Percentiles rank a stretch among this genome's conserved stretches.
These are phyloP conservation scores for Danio choprae DNA, from an alignment of 2,797 vertebrate species.

Conservation along the genomic window DNA sequence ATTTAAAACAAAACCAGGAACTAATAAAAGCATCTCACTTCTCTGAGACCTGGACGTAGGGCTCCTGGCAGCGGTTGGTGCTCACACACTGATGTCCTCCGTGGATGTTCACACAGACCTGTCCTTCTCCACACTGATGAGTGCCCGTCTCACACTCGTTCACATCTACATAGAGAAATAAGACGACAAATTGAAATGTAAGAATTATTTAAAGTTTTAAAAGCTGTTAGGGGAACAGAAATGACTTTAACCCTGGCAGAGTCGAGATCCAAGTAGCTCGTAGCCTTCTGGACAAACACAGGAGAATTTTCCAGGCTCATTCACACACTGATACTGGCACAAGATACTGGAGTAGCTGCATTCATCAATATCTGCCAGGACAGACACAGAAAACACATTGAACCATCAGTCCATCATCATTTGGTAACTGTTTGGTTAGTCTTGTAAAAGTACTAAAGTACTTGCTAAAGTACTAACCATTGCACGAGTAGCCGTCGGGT, in stretches of 20 bases:
- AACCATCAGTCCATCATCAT: neutral
- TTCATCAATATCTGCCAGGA: constrained; percentile 86
- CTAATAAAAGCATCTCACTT: constrained; percentile 78
- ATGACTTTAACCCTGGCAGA: constrained; percentile 85
- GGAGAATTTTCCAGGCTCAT: constrained; percentile 89
- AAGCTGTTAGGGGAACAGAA: neutral
- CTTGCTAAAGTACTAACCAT: constrained; percentile 81
- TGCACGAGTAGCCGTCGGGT: constrained; percentile 84
- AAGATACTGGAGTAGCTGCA: constrained; percentile 91
- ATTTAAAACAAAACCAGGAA: neutral
- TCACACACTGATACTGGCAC: constrained; percentile 90
- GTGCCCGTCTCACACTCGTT: constrained; percentile 89
- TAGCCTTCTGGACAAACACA: constrained; percentile 91
- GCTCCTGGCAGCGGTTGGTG: constrained; percentile 85
- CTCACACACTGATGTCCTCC: constrained; percentile 89
- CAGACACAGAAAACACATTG: neutral
- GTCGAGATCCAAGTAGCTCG: constrained; percentile 85
- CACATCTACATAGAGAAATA: constrained; percentile 77
- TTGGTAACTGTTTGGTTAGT: neutral
- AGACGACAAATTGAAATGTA: constrained; percentile 19
- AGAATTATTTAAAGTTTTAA: constrained; percentile 10
- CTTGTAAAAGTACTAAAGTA: too few relatives aligned
- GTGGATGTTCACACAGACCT: constrained; percentile 88
- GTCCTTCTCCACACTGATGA: constrained; percentile 83
- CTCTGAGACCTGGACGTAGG: constrained; percentile 87